Evolutionary conservation across 2,797 vertebrate genomes (phyloP), one percentile per base, ranked within the genome.

Genomic region (Acanthopagrus latus): DNA sequence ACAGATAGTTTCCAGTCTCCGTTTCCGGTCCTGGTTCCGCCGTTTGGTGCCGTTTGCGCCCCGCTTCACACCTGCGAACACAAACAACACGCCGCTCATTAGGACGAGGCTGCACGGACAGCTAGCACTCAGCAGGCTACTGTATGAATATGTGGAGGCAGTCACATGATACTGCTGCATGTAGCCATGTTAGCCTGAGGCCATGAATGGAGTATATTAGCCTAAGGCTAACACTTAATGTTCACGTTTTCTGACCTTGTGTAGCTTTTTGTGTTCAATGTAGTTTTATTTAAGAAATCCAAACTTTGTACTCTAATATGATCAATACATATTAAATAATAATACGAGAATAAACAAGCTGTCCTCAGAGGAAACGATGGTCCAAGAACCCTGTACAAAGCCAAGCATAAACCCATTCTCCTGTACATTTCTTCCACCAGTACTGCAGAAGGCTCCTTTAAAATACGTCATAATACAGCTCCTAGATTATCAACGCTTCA

Each of bases 61-160:
- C 9, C 5, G 8, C 13, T 21, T 59, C 66, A 71, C 50, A 78
- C 77, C 82, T 87, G 83, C 51, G 74, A 17, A 79, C 23, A 9
- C 9, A 65, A 2, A 58, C 20, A 41, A n/a, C 9, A 20, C 7
- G 1, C 1, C 3, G 18, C 21, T 7, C 12, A 7, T 25, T 13
- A 43, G 0, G 9, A 4, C 1, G 1, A 1, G 21, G 12, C 18
- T 23, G 4, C 29, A 18, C 52, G 14, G 2, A 16, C 8, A 23
- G 38, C 50, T 6, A 11, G 18, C 65, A 38, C 20, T 33, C 7
- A 7, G 44, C 2, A 57, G 25, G 17, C 12, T n/a, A 13, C 41
- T 44, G 46, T 46, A 23, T 44, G 47, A n/a, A 33, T 18, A 58
- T 47, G n/a, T 47, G 21, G 25, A 7, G n/a, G 16, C 3, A 16